These are phyloP conservation scores for Cyprinella venusta DNA, from an alignment of 2,797 vertebrate species.

Conservation along the genomic window DNA sequence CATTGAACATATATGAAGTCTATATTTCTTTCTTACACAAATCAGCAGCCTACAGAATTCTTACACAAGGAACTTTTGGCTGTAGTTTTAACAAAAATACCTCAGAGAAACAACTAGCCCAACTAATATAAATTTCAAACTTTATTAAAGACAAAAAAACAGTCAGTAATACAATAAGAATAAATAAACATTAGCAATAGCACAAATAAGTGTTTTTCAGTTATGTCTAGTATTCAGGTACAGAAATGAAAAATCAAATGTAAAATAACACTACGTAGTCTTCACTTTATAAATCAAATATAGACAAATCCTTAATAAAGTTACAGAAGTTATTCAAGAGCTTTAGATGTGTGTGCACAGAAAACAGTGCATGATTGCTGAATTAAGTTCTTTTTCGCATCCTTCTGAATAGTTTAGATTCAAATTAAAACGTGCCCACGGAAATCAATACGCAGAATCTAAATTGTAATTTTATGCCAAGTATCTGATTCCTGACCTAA, in stretches of 20 bases:
- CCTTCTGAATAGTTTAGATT: neutral
- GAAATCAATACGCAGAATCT: neutral
- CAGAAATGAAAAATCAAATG: neutral
- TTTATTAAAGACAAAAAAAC: too few species aligned
- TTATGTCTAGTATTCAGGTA: neutral
- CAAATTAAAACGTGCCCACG: neutral
- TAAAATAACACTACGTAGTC: neutral
- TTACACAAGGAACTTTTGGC: too few species aligned
- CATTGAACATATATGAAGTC: neutral
- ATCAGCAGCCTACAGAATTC: too few species aligned
- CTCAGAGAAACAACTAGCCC: neutral
- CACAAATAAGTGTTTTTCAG: neutral
- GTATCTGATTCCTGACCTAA: neutral
- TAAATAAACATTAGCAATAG: too few species aligned
- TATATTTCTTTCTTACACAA: neutral
- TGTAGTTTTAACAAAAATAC: neutral
- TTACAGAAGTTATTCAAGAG: neutral
- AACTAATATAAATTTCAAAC: neutral
- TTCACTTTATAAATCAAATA: neutral
- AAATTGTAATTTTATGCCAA: neutral
- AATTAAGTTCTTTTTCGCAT: neutral
- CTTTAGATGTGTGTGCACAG: neutral
- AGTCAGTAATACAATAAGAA: too few species aligned
- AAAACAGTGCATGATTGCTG: neutral
- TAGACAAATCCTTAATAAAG: neutral